A percentile compares a stretch with the other conserved stretches of the same genome.
These are phyloP conservation scores for Acanthaster planci DNA, from an alignment of 35 echinoderm and acorn worm species.

Conservation along the genomic window DNA sequence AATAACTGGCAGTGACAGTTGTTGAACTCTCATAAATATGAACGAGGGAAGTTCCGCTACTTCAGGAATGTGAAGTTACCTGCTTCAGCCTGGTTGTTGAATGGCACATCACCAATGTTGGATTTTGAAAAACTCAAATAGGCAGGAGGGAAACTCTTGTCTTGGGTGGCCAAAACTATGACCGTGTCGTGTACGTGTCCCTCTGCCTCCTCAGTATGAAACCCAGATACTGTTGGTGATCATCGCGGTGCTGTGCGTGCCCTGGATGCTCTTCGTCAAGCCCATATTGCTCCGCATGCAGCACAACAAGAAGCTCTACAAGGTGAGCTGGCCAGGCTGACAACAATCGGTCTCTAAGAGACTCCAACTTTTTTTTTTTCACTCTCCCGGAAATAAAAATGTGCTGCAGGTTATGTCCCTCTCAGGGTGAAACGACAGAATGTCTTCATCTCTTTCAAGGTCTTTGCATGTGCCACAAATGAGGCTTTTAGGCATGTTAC, in stretches of 20 bases:
- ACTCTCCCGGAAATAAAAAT: background rate
- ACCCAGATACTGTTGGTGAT: constrained; percentile 74
- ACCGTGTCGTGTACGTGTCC: background rate
- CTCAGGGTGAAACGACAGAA: background rate
- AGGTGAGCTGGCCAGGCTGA: constrained; percentile 33
- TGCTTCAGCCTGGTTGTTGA: no score
- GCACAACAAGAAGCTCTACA: constrained; percentile 63
- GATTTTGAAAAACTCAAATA: no score
- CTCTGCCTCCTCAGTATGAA: constrained; percentile 40
- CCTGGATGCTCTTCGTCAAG: constrained; percentile 78
- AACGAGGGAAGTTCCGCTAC: no score
- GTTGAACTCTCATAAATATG: no score
- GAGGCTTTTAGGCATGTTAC: no score
- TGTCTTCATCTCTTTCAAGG: no score
- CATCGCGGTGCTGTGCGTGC: constrained; percentile 73
- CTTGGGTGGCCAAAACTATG: background rate
- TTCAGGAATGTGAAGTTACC: no score
- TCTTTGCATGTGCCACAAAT: no score
- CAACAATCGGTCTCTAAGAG: background rate
- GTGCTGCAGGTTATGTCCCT: background rate
- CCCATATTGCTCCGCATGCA: constrained; percentile 50
- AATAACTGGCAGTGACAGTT: no score
- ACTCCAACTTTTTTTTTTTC: background rate
- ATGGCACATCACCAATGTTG: no score
- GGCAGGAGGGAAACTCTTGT: no score